Evolutionary conservation across 2,888 invertebrate species (phyloP), one percentile per base, ranked within the genome.

Genomic region (Euphydryas editha): DNA sequence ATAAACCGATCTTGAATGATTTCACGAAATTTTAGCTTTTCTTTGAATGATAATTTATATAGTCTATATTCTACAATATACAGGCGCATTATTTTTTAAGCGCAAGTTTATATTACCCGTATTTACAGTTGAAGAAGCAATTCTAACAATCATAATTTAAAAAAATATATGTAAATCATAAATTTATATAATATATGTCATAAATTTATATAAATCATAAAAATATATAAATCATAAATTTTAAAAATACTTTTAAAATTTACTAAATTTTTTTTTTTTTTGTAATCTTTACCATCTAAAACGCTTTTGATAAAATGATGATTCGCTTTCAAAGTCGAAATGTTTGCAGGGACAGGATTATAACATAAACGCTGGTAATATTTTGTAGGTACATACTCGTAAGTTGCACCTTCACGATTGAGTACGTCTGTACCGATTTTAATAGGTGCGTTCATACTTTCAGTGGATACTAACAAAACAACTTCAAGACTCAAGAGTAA

Each of bases 381-480:
- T 36, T 66, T 70, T 0, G 74, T 76, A 0, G 74, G 66, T 17
- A 74, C 46, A 58, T 71, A 76, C 0, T n/a, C n/a, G n/a, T n/a
- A n/a, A n/a, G 59, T 67, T 0, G 73, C 57, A 0, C 75, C 75
- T 5, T 74, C 72, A 0, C 74, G 56, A 54, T 77, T 75, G 0
- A 76, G 58, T 3, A 78, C 62, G 30, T 76, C 75, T 0, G 76
- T 75, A 11, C 75, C 74, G 0, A 75, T 70, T 18, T 75, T 68
- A 13, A 78, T 62, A 1, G 75, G 69, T 0, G 72, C 47, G 15
- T 58, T 70, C 65, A 74, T 74, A 21, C 20, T 72, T 0, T 24
- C 0, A 0, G 67, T 10, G 4, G 73, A 70, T 4, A 76, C 74
- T 17, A 66, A 13, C 10, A 76, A 57, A 46, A 74, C 73, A 1